Base-by-base conservation (phyloP, 2,113 vertebrate species). In the Etheostoma cragini region DNA sequence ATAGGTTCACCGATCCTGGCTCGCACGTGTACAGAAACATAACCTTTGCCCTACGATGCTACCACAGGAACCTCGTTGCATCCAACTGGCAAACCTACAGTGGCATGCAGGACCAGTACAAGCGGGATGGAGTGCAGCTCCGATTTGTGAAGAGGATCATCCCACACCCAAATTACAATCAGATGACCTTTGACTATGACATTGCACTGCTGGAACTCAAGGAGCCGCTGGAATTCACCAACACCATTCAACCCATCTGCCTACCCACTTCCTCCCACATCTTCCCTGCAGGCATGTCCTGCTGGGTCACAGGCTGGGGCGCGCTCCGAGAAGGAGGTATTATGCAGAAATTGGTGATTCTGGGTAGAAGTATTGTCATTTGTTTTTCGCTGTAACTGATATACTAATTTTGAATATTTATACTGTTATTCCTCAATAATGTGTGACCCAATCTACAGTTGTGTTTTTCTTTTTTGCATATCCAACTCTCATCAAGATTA, bases 41-140 rank as follows among this genome's bases (percentile, higher is more conserved):
- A 58, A 82, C 65, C 70, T 82, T 49, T 79, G 21, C 42, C 57
- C 57, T 22, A 14, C 67, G 17, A 68, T 81, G 3, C 19, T 38
- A 0, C 60, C 13, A 26, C 93, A 99, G 98, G 1, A 95, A 97
- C 84, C 91, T 76, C 0, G 42, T 95, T 0, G 21, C 92, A 49
- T 58, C 30, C 4, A 72, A 88, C 49, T 98, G 98, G 98, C 93
- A 78, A 0, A 96, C 96, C 22, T 99, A 95, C 91, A 95, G 97
- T 83, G 98, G 98, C 17, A 93, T 99, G 83, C 97, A 95, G 0
- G 88, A 95, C 93, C 98, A 98, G 83, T 87, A 78, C 38, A 88
- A 93, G 60, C 86, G 16, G 1, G 85, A 84, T 0, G 70, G 14
- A 0, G 79, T 87, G 0, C 93, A 93, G 81, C 19, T 0, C 26